Evolutionary conservation across 2,888 invertebrate genomes (phyloP).

Genomic region (Dicyrtomina minuta): DNA sequence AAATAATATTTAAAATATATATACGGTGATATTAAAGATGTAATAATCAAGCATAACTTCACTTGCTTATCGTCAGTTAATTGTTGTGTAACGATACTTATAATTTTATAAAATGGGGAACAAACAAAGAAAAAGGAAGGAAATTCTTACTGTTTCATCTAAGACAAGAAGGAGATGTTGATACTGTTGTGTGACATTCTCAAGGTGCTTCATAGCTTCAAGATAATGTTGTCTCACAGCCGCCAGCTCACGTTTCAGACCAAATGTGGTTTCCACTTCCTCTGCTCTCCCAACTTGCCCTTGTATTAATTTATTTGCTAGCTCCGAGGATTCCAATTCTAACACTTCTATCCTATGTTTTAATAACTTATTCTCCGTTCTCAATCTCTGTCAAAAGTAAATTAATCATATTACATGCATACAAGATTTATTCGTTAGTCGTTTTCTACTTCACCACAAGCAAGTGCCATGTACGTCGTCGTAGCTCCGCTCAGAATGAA

Average conservation of each 20-base stretch:
- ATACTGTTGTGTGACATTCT: constrained; percentile 87
- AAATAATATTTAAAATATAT: too few relatives aligned
- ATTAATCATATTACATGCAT: too few relatives aligned
- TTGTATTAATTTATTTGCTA: constrained; percentile 85
- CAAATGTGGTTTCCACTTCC: constrained; percentile 86
- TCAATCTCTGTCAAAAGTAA: constrained; percentile 62
- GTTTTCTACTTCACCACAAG: too few relatives aligned
- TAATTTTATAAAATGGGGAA: not conserved
- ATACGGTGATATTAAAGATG: too few relatives aligned
- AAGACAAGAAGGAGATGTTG: constrained; percentile 76
- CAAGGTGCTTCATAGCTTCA: constrained; percentile 84
- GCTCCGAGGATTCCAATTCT: constrained; percentile 89
- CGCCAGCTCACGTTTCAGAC: constrained; percentile 82
- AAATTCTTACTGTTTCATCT: constrained; percentile 71
- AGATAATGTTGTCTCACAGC: constrained; percentile 81
- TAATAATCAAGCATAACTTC: too few relatives aligned
- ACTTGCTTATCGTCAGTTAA: too few relatives aligned
- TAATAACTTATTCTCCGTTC: constrained; percentile 94
- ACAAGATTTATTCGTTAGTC: too few relatives aligned
- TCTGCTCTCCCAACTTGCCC: constrained; percentile 91
- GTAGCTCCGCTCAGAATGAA: too few relatives aligned
- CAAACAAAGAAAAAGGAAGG: not conserved
- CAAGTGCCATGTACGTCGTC: too few relatives aligned
- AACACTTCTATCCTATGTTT: constrained; percentile 91
- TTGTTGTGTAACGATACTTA: constrained; percentile 28